These are phyloP conservation scores for Argentina silus DNA, from an alignment of 2,797 vertebrate species.

Conservation along the genomic window DNA sequence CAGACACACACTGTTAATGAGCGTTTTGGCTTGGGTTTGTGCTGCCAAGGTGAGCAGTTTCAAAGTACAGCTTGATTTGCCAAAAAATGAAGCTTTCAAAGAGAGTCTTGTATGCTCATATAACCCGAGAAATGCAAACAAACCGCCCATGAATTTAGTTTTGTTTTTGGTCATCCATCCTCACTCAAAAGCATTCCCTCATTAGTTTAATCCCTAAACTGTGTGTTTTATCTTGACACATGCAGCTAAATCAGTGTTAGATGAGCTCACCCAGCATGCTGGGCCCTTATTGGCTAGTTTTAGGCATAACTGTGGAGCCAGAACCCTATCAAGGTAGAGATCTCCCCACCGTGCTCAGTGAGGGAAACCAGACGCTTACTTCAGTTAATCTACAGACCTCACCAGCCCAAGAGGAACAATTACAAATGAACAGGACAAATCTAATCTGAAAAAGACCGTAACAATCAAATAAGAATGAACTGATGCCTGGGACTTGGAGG, in stretches of 20 bases:
- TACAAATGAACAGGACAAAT: constrained; percentile 8
- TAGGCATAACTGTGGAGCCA: neutral
- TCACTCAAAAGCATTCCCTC: constrained; percentile 24
- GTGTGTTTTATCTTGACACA: constrained; percentile 16
- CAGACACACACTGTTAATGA: constrained; percentile 23
- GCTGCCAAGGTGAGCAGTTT: neutral
- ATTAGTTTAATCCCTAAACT: constrained; percentile 28
- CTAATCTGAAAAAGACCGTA: constrained; percentile 21
- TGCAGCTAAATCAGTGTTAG: constrained; percentile 15
- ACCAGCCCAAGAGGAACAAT: constrained; percentile 21
- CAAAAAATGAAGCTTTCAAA: neutral
- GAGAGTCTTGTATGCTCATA: constrained; percentile 9
- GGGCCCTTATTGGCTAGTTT: neutral
- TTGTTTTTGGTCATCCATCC: constrained; percentile 12
- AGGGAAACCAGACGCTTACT: constrained; percentile 43
- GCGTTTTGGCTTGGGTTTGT: constrained; percentile 4
- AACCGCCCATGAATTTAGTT: constrained; percentile 34
- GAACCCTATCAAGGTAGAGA: constrained; percentile 29
- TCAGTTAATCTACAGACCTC: constrained; percentile 31
- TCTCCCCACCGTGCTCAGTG: constrained; percentile 28
- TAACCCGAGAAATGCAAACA: constrained; percentile 11
- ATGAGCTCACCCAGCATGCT: constrained; percentile 9
- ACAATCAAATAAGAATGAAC: constrained; percentile 23
- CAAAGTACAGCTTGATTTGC: neutral
- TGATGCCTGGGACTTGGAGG: constrained; percentile 19